These are phyloP conservation scores for Agrotis exclamationis DNA, from an alignment of 2,888 invertebrate genomes.

Conservation along the genomic window DNA sequence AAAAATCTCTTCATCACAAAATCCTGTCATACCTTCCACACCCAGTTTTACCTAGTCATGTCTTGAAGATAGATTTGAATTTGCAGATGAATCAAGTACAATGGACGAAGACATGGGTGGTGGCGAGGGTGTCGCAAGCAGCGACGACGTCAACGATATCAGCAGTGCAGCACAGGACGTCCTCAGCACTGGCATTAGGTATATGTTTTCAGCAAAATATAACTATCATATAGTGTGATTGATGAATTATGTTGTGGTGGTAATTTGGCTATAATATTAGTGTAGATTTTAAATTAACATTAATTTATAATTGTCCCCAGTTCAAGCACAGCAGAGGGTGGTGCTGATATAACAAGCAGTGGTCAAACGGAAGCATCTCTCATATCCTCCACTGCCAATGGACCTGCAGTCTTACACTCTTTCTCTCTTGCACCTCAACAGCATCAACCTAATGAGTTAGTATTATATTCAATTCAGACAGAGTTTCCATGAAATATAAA, in stretches of 20 bases:
- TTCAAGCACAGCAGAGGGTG: constrained; percentile 88
- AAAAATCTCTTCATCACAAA: not conserved
- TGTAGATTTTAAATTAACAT: not conserved
- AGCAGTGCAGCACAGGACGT: constrained; percentile 87
- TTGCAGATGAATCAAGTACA: constrained; percentile 87
- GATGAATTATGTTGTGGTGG: too few species aligned
- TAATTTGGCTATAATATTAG: too few species aligned
- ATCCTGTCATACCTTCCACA: not conserved
- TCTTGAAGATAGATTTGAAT: not conserved
- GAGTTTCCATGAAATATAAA: too few species aligned
- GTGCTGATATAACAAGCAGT: constrained; percentile 86
- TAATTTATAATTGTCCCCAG: constrained; percentile 67
- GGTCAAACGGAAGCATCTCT: constrained; percentile 84
- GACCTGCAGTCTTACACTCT: constrained; percentile 82
- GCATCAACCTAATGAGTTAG: constrained; percentile 85
- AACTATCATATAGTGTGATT: too few species aligned
- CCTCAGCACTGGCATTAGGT: constrained; percentile 87
- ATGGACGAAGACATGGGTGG: constrained; percentile 90
- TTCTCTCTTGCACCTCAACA: constrained; percentile 83
- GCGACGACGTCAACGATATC: constrained; percentile 89
- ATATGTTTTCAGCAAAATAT: constrained; percentile 54
- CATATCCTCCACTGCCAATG: constrained; percentile 87
- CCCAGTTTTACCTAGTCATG: not conserved
- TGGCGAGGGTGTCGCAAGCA: constrained; percentile 88
- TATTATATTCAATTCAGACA: constrained; percentile 49